Percentiles rank a stretch among this genome's conserved stretches.
Conservation (phyloP, 2,113 vertebrate species). For the Ploceus nigricollis region DNA sequence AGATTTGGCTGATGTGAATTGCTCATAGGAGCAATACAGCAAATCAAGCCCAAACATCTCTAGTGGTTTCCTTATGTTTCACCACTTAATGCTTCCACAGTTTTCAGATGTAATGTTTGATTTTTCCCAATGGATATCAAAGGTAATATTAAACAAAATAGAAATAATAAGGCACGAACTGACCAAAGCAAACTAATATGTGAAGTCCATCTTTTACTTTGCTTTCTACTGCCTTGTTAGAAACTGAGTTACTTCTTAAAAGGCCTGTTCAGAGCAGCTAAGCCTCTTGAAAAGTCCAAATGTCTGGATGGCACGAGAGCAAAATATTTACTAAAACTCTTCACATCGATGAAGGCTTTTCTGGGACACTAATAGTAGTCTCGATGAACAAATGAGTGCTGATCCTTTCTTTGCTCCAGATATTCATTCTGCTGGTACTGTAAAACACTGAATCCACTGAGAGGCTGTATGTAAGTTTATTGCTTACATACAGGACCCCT, state of each 20-base stretch:
- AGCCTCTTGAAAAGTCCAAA: background rate
- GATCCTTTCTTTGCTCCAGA: background rate
- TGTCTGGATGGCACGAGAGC: background rate
- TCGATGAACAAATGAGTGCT: rapidly evolving
- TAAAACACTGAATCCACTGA: background rate
- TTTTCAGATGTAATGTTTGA: background rate
- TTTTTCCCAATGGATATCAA: background rate
- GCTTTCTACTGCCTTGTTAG: background rate
- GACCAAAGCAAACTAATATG: background rate
- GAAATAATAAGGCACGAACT: background rate
- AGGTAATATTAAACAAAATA: background rate
- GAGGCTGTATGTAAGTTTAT: background rate
- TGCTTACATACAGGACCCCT: rapidly evolving
- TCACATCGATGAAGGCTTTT: background rate
- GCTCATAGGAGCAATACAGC: background rate
- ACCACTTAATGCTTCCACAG: background rate
- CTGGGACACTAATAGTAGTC: background rate
- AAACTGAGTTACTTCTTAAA: background rate
- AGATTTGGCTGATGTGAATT: background rate
- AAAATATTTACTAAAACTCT: background rate
- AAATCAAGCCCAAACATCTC: background rate
- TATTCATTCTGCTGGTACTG: background rate
- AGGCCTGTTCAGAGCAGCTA: background rate
- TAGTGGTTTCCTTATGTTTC: rapidly evolving
- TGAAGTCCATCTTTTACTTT: background rate